Percentiles rank a stretch among this genome's conserved stretches.
Conservation (phyloP, 2,888 invertebrate genomes). For the Drosophila peninsularis region DNA sequence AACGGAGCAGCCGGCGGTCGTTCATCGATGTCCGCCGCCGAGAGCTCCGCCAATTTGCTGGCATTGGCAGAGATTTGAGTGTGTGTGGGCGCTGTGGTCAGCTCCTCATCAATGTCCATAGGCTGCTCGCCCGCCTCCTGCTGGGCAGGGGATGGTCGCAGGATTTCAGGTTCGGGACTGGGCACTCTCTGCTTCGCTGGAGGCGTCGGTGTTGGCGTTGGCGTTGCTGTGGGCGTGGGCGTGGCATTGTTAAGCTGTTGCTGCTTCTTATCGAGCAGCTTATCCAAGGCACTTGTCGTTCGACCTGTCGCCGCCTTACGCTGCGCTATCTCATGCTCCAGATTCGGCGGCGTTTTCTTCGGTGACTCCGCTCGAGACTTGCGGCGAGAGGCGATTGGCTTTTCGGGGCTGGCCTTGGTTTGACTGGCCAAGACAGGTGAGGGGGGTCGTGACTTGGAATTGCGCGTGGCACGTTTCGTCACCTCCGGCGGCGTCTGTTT, state of each 20-base stretch:
- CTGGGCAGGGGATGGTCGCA: neutral
- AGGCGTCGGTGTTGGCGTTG: constrained; percentile 5
- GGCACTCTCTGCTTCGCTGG: constrained; percentile 12
- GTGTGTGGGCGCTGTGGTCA: constrained; percentile 78
- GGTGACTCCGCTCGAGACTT: constrained; percentile 67
- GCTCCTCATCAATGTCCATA: constrained; percentile 82
- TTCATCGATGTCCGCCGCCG: constrained; percentile 76
- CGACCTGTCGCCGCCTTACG: constrained; percentile 79
- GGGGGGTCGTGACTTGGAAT: constrained; percentile 70
- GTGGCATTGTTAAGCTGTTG: constrained; percentile 80
- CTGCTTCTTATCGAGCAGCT: constrained; percentile 86
- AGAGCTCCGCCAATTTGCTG: constrained; percentile 67
- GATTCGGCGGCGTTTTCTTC: constrained; percentile 63
- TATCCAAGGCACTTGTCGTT: constrained; percentile 85
- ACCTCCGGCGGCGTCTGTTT: constrained; percentile 44
- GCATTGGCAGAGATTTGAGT: constrained; percentile 67
- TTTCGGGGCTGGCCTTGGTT: constrained; percentile 52
- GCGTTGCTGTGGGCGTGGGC: constrained; percentile 1
- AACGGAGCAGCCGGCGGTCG: constrained; percentile 82
- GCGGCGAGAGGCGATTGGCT: constrained; percentile 33
- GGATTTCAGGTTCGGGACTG: constrained; percentile 1
- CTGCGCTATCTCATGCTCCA: constrained; percentile 83
- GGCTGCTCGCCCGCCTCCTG: constrained; percentile 77
- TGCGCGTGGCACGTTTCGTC: constrained; percentile 69
- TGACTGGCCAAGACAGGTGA: constrained; percentile 22